phyloP scores from a whole-genome alignment of 2,888 invertebrate species.

The Hoplodrina ambigua region DNA sequence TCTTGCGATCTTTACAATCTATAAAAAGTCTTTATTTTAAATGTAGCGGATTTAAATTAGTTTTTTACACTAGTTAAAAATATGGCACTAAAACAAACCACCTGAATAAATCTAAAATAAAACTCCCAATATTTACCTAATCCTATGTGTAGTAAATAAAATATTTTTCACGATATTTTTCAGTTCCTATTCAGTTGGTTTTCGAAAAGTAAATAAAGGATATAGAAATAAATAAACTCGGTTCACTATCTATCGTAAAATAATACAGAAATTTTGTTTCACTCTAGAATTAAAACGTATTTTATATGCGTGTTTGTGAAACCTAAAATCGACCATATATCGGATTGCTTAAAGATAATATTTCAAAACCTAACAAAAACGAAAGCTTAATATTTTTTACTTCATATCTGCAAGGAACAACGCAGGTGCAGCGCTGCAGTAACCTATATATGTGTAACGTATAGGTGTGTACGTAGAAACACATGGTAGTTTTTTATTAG shows the following conservation, averaged over 20 bases:
- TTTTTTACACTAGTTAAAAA: conserved; percentile 2
- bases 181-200: conserved; percentile 23
- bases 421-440: conserved; percentile 67
- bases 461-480: conserved; percentile 65
- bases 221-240: conserved; percentile 16
- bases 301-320: conserved; percentile 14
- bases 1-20: not conserved
- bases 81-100: conserved; percentile 20
- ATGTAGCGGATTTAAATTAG: not conserved
- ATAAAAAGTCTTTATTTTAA: not conserved
- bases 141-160: conserved; percentile 20
- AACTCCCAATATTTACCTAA: conserved; percentile 24
- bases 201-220: conserved; percentile 24
- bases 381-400: conserved; percentile 58
- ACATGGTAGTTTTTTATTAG: conserved; percentile 87
- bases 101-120: conserved; percentile 36
- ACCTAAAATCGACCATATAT: conserved; percentile 18
- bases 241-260: conserved; percentile 11
- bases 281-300: not conserved
- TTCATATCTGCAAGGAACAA: conserved; percentile 63
- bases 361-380: conserved; percentile 29
- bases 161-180: conserved; percentile 29
- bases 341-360: conserved; percentile 20
- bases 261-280: conserved; percentile 4
- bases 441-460: conserved; percentile 50